Conservation (phyloP, 2,113 vertebrate genomes). For the Mormyrus lacerda region DNA sequence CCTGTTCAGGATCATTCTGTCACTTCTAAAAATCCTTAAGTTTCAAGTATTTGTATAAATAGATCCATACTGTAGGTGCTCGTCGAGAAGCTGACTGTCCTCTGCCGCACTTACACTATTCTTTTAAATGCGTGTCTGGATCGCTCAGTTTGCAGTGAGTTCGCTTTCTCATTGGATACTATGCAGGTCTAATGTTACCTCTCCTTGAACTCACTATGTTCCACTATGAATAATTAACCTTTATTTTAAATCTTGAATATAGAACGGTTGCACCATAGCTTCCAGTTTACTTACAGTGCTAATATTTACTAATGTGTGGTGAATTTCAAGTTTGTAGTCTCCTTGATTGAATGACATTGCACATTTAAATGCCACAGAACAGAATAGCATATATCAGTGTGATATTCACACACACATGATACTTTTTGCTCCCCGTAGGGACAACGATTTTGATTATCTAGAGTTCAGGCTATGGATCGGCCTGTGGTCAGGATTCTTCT, state of each 20-base stretch:
- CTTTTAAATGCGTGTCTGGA: conserved; percentile 1
- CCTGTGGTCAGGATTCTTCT: conserved; percentile 84
- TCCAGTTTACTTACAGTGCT: not conserved
- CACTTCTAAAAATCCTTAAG: not conserved
- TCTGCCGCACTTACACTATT: not conserved
- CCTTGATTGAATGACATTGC: not conserved
- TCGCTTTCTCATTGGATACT: conserved; percentile 10
- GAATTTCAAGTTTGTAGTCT: not conserved
- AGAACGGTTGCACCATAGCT: not conserved
- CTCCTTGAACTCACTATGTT: conserved; percentile 44
- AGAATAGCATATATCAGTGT: not conserved
- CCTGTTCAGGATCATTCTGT: not conserved
- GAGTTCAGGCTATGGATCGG: conserved; percentile 98
- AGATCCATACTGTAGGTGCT: not conserved
- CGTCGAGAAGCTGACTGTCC: not conserved
- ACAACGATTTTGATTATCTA: conserved; percentile 84
- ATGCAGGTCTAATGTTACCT: conserved; percentile 40
- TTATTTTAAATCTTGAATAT: conserved; percentile 40
- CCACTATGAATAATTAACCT: conserved; percentile 61
- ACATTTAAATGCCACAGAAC: not conserved
- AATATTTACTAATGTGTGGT: not conserved
- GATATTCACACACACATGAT: not conserved
- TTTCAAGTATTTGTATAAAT: not conserved
- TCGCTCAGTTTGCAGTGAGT: not conserved
- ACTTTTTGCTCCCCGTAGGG: conserved; percentile 56